Evolutionary conservation across 1,140 invertebrate species (phyloP), one percentile per base, ranked within the genome.

Genomic region (Drosophila prosaltans): DNA sequence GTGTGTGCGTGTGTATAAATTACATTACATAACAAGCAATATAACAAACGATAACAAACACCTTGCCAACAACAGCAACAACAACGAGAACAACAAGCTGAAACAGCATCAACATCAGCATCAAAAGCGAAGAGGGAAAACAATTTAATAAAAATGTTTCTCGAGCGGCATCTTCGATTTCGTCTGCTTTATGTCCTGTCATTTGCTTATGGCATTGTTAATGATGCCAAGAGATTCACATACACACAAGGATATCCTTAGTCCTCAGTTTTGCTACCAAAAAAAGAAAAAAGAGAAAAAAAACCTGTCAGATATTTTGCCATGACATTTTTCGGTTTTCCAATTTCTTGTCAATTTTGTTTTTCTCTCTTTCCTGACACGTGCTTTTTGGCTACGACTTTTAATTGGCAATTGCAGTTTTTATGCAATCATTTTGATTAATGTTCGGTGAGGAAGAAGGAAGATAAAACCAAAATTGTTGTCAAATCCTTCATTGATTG

Each of bases 21-120:
- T 84, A 88, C 80, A 84, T 88, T 90, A 81, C 85, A 89, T 79
- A 88, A 88, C 84, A 88, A 84, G 84, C 80, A 89, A 88, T 88
- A 88, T 88, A 88, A 88, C 84, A 88, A 88, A 88, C 84, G 84
- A 88, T 88, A 88, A 88, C 84, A 88, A 88, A 88, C 84, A 88
- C 84, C 84, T 88, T 88, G 84, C 74, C 66, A 30, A 28, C 40
- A 48, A 62, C 58, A 61, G 4, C 16, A 39, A 39, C 11, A 41
- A 40, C 10, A 60, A 60, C 48, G 45, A 43, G 32, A 60, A 62
- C 21, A 36, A 70, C 1, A 64, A 40, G 39, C 28, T 30, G 28
- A 32, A 63, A 16, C 68, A 68, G 43, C 45, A 60, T 64, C 43
- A 43, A 41, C 51, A 74, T 30, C 58, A 66, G 45, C 45, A 51